A percentile compares a stretch with the other conserved stretches of the same genome.
Conservation (phyloP, 2,888 invertebrate species). For the Prenolepis imparis region DNA sequence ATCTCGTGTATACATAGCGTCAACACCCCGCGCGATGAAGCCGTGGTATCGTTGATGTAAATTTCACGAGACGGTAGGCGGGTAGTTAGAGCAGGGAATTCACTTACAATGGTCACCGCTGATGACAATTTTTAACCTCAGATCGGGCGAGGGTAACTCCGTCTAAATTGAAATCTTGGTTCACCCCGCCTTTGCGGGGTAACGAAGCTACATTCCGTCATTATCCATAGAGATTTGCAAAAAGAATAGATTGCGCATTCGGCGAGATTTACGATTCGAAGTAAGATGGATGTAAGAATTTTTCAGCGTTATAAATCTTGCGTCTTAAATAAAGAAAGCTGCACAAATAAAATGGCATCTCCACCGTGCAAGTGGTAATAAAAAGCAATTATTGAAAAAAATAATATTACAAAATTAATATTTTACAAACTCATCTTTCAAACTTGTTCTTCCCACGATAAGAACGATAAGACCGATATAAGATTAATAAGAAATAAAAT, state of each 20-base stretch:
- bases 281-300: background rate
- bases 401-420: background rate
- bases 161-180: constrained; percentile 36
- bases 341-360: background rate
- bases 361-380: background rate
- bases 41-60: constrained; percentile 76
- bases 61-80: constrained; percentile 34
- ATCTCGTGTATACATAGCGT: constrained; percentile 74
- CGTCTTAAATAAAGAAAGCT: background rate
- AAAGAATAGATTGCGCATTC: background rate
- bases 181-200: background rate
- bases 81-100: constrained; percentile 36
- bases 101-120: constrained; percentile 43
- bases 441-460: no score
- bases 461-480: no score
- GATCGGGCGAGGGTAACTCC: constrained; percentile 9
- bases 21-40: constrained; percentile 79
- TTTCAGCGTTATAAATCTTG: background rate
- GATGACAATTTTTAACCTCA: constrained; percentile 35
- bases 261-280: background rate
- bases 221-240: background rate
- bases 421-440: no score
- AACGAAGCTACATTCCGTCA: background rate
- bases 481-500: background rate
- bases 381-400: background rate